phyloP scores from a whole-genome alignment of 2,113 vertebrate species.

The Micronycteris hirsuta region DNA sequence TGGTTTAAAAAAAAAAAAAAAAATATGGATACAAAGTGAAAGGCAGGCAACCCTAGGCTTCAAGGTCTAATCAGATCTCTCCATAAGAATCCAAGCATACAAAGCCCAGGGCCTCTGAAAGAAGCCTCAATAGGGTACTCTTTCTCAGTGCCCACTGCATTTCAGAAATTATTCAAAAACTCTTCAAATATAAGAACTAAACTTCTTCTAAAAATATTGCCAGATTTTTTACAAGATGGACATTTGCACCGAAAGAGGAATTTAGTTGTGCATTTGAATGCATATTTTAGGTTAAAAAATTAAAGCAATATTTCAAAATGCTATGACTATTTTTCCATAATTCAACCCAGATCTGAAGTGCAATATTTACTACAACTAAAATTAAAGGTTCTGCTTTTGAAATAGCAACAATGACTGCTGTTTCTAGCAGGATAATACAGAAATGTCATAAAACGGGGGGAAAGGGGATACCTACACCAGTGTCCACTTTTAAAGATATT shows the following conservation, averaged over 20 bases:
- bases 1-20: neutral
- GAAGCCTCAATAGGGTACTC: neutral
- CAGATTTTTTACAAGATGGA: neutral
- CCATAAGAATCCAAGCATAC: neutral
- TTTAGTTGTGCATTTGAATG: neutral
- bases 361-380: neutral
- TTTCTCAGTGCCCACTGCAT: neutral
- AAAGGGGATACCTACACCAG: neutral
- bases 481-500: neutral
- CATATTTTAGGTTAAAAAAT: neutral
- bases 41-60: neutral
- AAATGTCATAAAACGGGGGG: neutral
- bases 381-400: slow-evolving; percentile 25
- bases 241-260: neutral
- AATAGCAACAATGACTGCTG: neutral
- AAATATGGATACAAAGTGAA: neutral
- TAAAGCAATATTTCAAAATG: neutral
- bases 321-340: neutral
- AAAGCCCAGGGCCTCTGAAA: neutral
- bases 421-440: neutral
- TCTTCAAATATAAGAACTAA: neutral
- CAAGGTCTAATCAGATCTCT: neutral
- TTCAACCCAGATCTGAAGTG: neutral
- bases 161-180: neutral
- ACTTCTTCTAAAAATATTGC: neutral